These are phyloP conservation scores for Turritopsis dohrnii DNA, from an alignment of 30 jellyfish, hydroid and myxozoan genomes.

Conservation along the genomic window DNA sequence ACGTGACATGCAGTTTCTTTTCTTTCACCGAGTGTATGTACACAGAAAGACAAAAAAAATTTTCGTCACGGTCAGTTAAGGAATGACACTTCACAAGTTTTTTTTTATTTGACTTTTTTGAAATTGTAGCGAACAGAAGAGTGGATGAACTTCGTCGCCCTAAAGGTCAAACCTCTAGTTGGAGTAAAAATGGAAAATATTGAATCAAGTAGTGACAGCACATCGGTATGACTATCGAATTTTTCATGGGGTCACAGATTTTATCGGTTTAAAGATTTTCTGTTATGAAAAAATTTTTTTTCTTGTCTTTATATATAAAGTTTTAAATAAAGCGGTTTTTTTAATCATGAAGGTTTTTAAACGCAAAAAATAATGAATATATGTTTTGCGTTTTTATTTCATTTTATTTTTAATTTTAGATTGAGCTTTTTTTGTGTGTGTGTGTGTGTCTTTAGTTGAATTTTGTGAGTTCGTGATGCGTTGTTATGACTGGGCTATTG, in stretches of 20 bases:
- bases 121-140: conserved; percentile 8
- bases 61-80: conserved; percentile 9
- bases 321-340: not conserved
- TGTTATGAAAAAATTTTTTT: not conserved
- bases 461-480: not conserved
- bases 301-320: not conserved
- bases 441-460: not conserved
- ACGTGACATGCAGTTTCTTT: not conserved
- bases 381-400: not conserved
- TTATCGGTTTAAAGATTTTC: not conserved
- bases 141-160: conserved; percentile 12
- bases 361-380: not conserved
- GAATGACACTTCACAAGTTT: not conserved
- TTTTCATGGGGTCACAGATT: conserved; percentile 5
- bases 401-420: too few species aligned
- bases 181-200: conserved; percentile 13
- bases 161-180: conserved; percentile 9
- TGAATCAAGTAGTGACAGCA: not conserved
- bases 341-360: not conserved
- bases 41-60: not conserved
- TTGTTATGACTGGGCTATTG: not conserved
- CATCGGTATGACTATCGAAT: conserved; percentile 7
- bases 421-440: not conserved
- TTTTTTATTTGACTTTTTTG: not conserved
- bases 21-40: not conserved